phyloP scores from a whole-genome alignment of 2,113 vertebrate genomes.

The Euleptes europaea region DNA sequence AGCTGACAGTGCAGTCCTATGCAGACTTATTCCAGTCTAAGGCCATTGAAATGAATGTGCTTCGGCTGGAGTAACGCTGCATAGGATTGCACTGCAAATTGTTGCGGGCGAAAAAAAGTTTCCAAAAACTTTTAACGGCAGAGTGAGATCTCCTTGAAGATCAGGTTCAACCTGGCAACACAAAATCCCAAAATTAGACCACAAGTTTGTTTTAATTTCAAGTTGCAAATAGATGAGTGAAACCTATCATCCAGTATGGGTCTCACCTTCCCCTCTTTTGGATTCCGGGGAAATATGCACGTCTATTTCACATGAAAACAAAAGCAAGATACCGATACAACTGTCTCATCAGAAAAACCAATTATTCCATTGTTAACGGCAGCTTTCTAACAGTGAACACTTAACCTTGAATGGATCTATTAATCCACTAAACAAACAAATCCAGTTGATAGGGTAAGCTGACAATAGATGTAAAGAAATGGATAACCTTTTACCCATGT shows the following conservation, averaged over 20 bases:
- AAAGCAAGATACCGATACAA: conserved; percentile 26
- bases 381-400: conserved; percentile 56
- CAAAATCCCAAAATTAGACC: neutral
- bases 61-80: no score
- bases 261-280: neutral
- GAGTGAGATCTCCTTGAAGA: conserved; percentile 5
- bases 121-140: neutral
- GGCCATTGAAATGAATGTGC: no score
- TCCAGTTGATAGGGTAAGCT: conserved; percentile 38
- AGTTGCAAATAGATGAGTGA: no score
- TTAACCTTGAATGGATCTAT: conserved; percentile 45
- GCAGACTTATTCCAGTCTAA: no score
- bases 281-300: conserved; percentile 57
- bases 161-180: neutral
- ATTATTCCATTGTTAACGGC: conserved; percentile 7
- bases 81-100: neutral
- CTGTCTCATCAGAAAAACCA: conserved; percentile 44
- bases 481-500: conserved; percentile 64
- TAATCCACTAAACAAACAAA: conserved; percentile 56
- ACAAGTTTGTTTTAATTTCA: neutral
- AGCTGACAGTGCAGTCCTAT: neutral
- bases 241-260: neutral
- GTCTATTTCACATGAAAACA: conserved; percentile 53
- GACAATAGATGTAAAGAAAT: conserved; percentile 65
- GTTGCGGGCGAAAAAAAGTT: conserved; percentile 32